Evolutionary conservation across 92 coral and sea anemone genomes (phyloP).

Genomic region (Porites divaricata): DNA sequence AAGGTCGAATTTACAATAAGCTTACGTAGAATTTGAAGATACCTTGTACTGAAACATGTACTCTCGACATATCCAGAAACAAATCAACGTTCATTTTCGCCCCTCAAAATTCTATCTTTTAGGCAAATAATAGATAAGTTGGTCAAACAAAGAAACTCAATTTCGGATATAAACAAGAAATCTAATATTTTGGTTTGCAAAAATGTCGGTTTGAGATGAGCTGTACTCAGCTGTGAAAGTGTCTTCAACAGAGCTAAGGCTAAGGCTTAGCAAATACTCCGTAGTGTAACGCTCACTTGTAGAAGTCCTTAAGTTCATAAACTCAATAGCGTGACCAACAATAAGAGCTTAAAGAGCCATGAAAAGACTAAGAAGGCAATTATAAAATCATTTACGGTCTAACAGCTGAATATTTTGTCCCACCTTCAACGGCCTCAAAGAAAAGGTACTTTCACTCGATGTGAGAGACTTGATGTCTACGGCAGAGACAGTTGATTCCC

Average conservation of each 20-base stretch:
- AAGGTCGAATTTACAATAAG: background rate
- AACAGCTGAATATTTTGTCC: conserved; percentile 3
- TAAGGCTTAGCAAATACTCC: conserved; percentile 1
- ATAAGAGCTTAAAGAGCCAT: background rate
- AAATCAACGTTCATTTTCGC: background rate
- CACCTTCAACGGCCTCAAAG: conserved; percentile 82
- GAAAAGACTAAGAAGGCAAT: conserved; percentile 7
- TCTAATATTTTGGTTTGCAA: conserved; percentile 17
- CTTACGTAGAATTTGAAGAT: background rate
- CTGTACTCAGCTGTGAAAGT: too few relatives aligned
- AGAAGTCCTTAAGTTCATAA: conserved; percentile 14
- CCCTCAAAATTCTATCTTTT: background rate
- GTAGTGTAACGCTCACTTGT: background rate
- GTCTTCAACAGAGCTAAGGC: too few relatives aligned
- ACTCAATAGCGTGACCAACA: conserved; percentile 26
- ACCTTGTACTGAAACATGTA: background rate
- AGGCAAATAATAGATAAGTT: background rate
- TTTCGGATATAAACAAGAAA: too few relatives aligned
- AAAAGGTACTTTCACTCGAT: conserved; percentile 76
- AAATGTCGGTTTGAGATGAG: conserved; percentile 15
- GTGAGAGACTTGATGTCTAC: conserved; percentile 57
- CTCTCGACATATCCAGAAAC: conserved; percentile 3
- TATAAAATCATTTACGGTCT: conserved; percentile 41
- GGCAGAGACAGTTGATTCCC: conserved; percentile 77
- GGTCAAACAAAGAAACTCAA: background rate